Evolutionary conservation across 2,797 vertebrate genomes (phyloP).

Genomic region (Amniataba percoides): DNA sequence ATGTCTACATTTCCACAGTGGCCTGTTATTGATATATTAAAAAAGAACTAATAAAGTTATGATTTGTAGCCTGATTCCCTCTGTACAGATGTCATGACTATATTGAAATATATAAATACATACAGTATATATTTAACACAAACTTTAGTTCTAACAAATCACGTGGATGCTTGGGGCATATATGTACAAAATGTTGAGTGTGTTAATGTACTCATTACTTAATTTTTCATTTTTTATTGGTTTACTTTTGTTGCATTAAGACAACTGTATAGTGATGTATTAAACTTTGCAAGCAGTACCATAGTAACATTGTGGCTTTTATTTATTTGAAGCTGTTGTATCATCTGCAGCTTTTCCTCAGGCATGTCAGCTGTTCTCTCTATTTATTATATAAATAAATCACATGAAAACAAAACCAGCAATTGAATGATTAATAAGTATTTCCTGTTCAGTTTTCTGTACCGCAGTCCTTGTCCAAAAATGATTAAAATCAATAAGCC

Average conservation of each 20-base stretch:
- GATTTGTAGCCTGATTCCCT: slow-evolving; percentile 89
- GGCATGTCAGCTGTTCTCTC: neutral
- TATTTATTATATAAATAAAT: neutral
- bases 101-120: slow-evolving; percentile 75
- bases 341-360: neutral
- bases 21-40: slow-evolving; percentile 90
- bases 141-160: slow-evolving; percentile 82
- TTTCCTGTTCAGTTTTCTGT: neutral
- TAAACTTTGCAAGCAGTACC: slow-evolving; percentile 85
- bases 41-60: slow-evolving; percentile 80
- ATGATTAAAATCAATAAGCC: neutral
- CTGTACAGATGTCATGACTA: slow-evolving; percentile 86
- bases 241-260: slow-evolving; percentile 82
- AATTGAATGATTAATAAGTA: neutral
- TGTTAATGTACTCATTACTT: slow-evolving; percentile 66
- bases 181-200: slow-evolving; percentile 87
- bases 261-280: slow-evolving; percentile 84
- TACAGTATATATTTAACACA: slow-evolving; percentile 84
- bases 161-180: slow-evolving; percentile 90
- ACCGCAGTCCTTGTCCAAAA: too few species aligned
- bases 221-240: slow-evolving; percentile 68
- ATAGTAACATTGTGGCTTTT: slow-evolving; percentile 59
- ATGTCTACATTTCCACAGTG: slow-evolving; percentile 91
- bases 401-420: neutral
- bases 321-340: slow-evolving; percentile 19